Evolutionary conservation across 2,797 vertebrate species (phyloP), one percentile per base, ranked within the genome.

Genomic region (Muscicapa striata): DNA sequence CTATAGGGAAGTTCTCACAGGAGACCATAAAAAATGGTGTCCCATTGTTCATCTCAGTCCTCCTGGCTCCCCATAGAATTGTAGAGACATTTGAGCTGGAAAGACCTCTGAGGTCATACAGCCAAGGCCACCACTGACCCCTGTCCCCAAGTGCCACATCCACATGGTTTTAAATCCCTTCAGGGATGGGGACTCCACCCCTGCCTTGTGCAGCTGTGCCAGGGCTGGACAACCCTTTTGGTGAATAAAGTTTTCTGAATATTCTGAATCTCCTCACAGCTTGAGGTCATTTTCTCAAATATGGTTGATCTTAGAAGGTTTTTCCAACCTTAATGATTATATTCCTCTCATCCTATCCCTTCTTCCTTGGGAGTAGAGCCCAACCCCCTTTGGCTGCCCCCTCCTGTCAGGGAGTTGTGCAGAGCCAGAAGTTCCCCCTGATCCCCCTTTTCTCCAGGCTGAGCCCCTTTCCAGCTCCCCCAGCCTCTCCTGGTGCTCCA

Each of bases 301-400:
- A 15, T 19, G 10, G 32, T 34, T 51, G 51, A 30, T 30, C 17
- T 64, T 30, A 22, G 20, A 70, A 20, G 17, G 10, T 1, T 83
- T 77, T 89, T 22, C 43, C 20, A 57, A 5, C 17, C 14, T 34
- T 22, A 46, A 13, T 21, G 13, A 45, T 38, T 38, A 5, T 17
- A 18, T 15, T 66, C 27, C 10, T 66, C 46, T 52, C n/a, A 0
- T 83, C 12, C 29, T 63, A 16, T n/a, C 20, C 11, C 16, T 7
- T 8, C 19, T 54, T 40, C 6, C 14, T 20, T 1, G 4, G 19
- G 9, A 69, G 32, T n/a, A 43, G 13, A 76, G 8, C 14, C 10
- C 3, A 2, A n/a, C 5, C 4, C 2, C 10, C 7, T 9, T 13
- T 0, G 1, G 19, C 14, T 69, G 13, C 3, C 0, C 20, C 0